Evolutionary conservation across 2,888 invertebrate species (phyloP).

Genomic region (Blastobasis adustella): DNA sequence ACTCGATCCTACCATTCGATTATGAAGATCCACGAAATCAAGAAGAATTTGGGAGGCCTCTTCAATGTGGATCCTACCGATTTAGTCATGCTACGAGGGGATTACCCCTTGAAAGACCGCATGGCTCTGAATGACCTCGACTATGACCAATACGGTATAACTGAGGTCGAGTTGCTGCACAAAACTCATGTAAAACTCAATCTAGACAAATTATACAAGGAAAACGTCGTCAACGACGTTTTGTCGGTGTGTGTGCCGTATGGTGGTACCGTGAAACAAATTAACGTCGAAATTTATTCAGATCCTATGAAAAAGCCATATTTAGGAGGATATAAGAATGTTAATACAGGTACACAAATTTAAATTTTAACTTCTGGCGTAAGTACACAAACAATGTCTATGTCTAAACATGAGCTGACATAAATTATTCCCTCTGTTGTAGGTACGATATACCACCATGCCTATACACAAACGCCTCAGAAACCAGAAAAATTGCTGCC

Average conservation of each 20-base stretch:
- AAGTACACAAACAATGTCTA: background rate
- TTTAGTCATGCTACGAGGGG: slow-evolving; percentile 64
- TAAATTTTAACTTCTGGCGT: background rate
- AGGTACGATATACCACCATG: slow-evolving; percentile 84
- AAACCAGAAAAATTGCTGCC: slow-evolving; percentile 66
- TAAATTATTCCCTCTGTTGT: slow-evolving; percentile 14
- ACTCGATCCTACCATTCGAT: slow-evolving; percentile 70
- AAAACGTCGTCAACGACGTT: slow-evolving; percentile 57
- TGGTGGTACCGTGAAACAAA: slow-evolving; percentile 47
- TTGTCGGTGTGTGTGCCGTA: slow-evolving; percentile 57
- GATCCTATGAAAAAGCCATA: slow-evolving; percentile 81
- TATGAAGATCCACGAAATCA: slow-evolving; percentile 74
- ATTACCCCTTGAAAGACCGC: slow-evolving; percentile 51
- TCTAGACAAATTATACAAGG: slow-evolving; percentile 59
- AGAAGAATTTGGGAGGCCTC: slow-evolving; percentile 74
- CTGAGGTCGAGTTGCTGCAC: slow-evolving; percentile 57
- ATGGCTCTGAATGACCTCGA: slow-evolving; percentile 60
- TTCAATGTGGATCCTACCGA: slow-evolving; percentile 70
- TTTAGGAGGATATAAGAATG: slow-evolving; percentile 87
- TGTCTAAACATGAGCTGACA: background rate
- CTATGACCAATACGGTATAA: slow-evolving; percentile 65
- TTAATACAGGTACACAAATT: slow-evolving; percentile 69
- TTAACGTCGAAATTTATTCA: slow-evolving; percentile 66
- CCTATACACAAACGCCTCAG: slow-evolving; percentile 86
- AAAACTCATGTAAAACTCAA: slow-evolving; percentile 54